Conservation (phyloP, 2,888 invertebrate genomes). For the Yponomeuta sedellus region DNA sequence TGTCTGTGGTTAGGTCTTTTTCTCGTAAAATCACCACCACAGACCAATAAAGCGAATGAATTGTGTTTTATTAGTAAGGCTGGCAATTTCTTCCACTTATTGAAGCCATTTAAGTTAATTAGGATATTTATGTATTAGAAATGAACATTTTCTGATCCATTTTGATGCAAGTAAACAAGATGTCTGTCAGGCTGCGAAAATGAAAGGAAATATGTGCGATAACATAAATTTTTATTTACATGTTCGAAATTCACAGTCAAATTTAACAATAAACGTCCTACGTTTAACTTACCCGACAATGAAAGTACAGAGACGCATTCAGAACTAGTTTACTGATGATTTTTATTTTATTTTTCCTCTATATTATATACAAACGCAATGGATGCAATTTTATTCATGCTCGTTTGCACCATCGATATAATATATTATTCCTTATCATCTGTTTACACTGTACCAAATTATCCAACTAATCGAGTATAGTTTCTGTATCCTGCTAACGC, state of each 20-base stretch:
- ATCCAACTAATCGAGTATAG: not conserved
- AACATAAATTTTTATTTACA: constrained; percentile 76
- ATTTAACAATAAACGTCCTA: constrained; percentile 59
- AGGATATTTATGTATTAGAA: too few species aligned
- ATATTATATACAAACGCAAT: not conserved
- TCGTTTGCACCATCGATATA: not conserved
- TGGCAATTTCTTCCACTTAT: too few species aligned
- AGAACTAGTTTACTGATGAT: constrained; percentile 8
- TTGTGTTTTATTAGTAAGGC: too few species aligned
- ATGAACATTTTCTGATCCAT: too few species aligned
- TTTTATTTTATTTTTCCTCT: constrained; percentile 32
- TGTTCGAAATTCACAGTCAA: constrained; percentile 69
- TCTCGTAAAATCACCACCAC: too few species aligned
- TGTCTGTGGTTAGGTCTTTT: too few species aligned
- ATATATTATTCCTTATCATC: constrained; percentile 1
- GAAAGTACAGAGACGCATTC: constrained; percentile 45
- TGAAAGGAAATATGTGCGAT: constrained; percentile 48
- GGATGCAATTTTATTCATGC: not conserved
- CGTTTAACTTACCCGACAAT: constrained; percentile 44
- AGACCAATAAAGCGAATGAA: too few species aligned
- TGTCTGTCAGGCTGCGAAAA: not conserved
- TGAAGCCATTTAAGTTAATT: too few species aligned
- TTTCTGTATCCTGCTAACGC: constrained; percentile 1
- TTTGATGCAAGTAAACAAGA: too few species aligned
- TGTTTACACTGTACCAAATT: not conserved